Evolutionary conservation across 2,797 vertebrate genomes (phyloP).

Genomic region (Ctenochaetus hawaiiensis): DNA sequence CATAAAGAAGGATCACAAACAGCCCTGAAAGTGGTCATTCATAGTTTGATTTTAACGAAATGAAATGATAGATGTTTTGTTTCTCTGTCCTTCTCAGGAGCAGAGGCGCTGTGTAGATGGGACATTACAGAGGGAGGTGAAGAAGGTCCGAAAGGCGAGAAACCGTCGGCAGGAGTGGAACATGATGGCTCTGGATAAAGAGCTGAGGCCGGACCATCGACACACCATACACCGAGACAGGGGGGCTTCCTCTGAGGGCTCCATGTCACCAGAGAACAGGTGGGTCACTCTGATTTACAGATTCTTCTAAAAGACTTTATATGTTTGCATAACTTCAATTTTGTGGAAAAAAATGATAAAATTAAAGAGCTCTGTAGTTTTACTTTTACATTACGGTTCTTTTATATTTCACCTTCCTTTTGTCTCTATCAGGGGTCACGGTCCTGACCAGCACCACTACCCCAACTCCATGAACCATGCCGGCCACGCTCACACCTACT

Average conservation of each 20-base stretch:
- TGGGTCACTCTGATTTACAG: slow-evolving; percentile 59
- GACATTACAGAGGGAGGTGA: slow-evolving; percentile 97
- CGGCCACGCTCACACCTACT: slow-evolving; percentile 89
- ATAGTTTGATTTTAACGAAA: background rate
- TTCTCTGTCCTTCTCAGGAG: slow-evolving; percentile 85
- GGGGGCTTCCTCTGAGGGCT: slow-evolving; percentile 95
- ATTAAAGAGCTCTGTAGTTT: background rate
- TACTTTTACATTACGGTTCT: background rate
- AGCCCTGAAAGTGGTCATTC: background rate
- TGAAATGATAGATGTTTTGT: background rate
- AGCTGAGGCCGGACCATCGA: slow-evolving; percentile 97
- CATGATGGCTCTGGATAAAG: slow-evolving; percentile 99
- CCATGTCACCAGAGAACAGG: slow-evolving; percentile 98
- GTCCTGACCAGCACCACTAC: slow-evolving; percentile 91
- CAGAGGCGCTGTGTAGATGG: slow-evolving; percentile 95
- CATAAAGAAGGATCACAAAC: background rate
- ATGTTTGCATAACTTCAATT: background rate
- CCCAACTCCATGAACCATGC: slow-evolving; percentile 94
- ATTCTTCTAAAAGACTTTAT: background rate
- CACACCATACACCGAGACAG: slow-evolving; percentile 94
- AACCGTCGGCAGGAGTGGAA: slow-evolving; percentile 99
- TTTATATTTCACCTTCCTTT: background rate
- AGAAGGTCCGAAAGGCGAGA: slow-evolving; percentile 98
- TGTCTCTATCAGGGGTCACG: slow-evolving; percentile 87
- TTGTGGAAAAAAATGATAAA: background rate